Base-by-base conservation (phyloP, 2,888 invertebrate species). In the Mayetiola destructor region DNA sequence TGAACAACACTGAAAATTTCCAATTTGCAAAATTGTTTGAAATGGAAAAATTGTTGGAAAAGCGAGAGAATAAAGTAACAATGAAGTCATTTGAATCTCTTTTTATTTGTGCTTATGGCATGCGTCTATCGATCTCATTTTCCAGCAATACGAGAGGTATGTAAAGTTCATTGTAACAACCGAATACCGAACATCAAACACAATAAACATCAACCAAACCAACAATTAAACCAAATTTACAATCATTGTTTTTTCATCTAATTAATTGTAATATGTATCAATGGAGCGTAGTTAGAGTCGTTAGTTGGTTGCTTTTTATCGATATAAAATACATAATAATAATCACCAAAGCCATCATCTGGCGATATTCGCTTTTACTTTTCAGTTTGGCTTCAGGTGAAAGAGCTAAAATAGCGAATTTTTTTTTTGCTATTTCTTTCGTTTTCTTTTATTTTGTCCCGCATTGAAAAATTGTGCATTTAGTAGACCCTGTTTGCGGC, bases 121-220 rank as follows among this genome's bases (percentile, higher is more conserved):
- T 27, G 48, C 27, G 48, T 48, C 48, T 48, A 27, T n/a, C n/a
- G n/a, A 48, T 27, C 27, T 48, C 29, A 48, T 48, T 48, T 48
- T n/a, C n/a, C 48, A 48, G 48, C 48, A 48, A 27, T 48, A 48
- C 48, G 27, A 23, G 48, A 48, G 48, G 48, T 48, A 48, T 18
- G 42, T 42, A 42, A 21, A 14, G n/a, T n/a, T n/a, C n/a, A n/a
- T n/a, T n/a, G n/a, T n/a, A n/a, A n/a, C n/a, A n/a, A n/a, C n/a
- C n/a, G n/a, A n/a, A n/a, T n/a, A n/a, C n/a, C n/a, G n/a, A n/a
- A n/a, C n/a, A n/a, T n/a, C n/a, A n/a, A n/a, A n/a, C n/a, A n/a
- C n/a, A n/a, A n/a, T n/a, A n/a, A n/a, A n/a, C n/a, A n/a, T n/a
- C n/a, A n/a, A n/a, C n/a, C n/a, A n/a, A n/a, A 42, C 27, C 27